Percentiles rank a stretch among this genome's conserved stretches.
phyloP scores from a whole-genome alignment of 2,797 vertebrate species.

The Silurus aristotelis region DNA sequence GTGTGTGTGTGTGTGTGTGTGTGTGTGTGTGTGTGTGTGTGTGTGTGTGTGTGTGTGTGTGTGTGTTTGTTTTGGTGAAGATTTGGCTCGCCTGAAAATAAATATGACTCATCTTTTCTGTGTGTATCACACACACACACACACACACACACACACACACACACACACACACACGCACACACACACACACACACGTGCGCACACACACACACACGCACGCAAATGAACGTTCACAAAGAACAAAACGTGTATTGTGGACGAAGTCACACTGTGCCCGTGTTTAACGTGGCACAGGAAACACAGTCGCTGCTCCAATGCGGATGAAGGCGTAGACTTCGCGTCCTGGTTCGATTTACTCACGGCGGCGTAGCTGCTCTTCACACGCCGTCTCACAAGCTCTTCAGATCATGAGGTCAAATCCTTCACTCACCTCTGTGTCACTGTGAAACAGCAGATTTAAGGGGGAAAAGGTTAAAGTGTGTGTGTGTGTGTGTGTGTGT shows the following conservation, averaged over 20 bases:
- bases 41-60: neutral
- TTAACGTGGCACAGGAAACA: too few species aligned
- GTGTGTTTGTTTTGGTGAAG: neutral
- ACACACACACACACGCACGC: neutral
- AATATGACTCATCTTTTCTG: slow-evolving; percentile 10
- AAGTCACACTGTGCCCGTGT: neutral
- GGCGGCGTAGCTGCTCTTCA: too few species aligned
- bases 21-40: neutral
- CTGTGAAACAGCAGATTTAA: too few species aligned
- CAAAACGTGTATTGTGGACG: neutral
- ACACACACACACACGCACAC: neutral
- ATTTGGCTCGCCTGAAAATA: neutral
- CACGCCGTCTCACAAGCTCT: neutral
- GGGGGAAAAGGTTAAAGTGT: too few species aligned
- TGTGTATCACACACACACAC: neutral
- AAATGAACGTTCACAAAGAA: neutral
- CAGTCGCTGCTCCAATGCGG: neutral
- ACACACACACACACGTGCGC: neutral
- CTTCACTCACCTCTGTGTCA: too few species aligned
- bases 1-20: neutral
- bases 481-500: too few species aligned
- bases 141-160: neutral
- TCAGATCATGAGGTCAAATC: neutral
- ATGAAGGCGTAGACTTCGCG: neutral
- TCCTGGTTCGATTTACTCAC: neutral